Percentiles rank a stretch among this genome's conserved stretches.
Evolutionary conservation across 2,797 vertebrate genomes (phyloP).

Genomic region (Karalla daura): DNA sequence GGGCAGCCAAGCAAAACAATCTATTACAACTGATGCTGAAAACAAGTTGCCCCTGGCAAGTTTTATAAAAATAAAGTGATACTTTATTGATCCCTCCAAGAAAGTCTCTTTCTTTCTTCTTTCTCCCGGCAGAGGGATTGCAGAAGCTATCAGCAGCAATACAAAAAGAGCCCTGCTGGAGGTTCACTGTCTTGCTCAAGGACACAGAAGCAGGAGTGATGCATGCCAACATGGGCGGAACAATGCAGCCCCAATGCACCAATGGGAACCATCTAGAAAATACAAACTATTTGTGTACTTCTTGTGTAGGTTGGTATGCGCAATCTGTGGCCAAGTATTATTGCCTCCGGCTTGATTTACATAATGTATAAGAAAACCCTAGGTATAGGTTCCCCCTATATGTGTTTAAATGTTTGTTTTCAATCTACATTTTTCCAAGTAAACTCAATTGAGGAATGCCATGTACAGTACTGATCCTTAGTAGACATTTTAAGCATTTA

Average conservation of each 20-base stretch:
- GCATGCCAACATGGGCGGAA: neutral
- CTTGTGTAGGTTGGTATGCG: neutral
- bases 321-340: neutral
- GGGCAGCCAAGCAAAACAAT: slow-evolving; percentile 57
- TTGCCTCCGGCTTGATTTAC: neutral
- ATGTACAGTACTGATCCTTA: too few relatives aligned
- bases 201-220: slow-evolving; percentile 9
- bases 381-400: neutral
- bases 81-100: slow-evolving; percentile 55
- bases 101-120: slow-evolving; percentile 38
- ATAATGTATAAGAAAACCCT: neutral
- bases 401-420: neutral
- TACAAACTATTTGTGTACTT: neutral
- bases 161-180: neutral
- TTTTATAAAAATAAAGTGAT: slow-evolving; percentile 63
- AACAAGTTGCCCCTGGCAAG: slow-evolving; percentile 57
- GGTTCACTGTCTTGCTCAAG: slow-evolving; percentile 19
- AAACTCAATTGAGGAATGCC: too few relatives aligned
- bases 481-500: too few relatives aligned
- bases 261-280: neutral
- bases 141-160: neutral
- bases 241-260: neutral
- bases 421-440: too few relatives aligned
- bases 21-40: slow-evolving; percentile 52
- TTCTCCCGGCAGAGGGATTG: slow-evolving; percentile 11